A percentile compares a stretch with the other conserved stretches of the same genome.
phyloP scores from a whole-genome alignment of 2,888 invertebrate species.

The Blera fallax region DNA sequence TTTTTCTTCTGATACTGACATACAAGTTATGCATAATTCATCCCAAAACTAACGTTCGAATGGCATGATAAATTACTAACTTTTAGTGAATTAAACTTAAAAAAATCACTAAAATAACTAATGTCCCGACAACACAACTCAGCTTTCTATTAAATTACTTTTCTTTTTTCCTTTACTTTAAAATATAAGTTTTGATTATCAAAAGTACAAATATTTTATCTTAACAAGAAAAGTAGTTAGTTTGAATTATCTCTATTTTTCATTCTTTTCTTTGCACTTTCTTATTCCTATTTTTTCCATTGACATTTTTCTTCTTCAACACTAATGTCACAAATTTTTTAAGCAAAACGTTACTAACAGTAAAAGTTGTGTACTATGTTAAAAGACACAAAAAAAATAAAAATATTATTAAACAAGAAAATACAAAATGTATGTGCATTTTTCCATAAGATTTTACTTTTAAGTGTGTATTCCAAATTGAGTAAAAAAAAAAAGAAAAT shows the following conservation, averaged over 20 bases:
- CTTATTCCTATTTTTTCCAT: conserved; percentile 79
- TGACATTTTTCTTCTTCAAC: conserved; percentile 36
- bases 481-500: conserved; percentile 6
- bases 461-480: conserved; percentile 54
- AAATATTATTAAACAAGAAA: conserved; percentile 55
- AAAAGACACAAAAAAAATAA: conserved; percentile 17
- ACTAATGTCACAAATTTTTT: conserved; percentile 82
- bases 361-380: conserved; percentile 11
- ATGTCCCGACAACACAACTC: conserved; percentile 63
- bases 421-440: conserved; percentile 72
- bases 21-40: conserved; percentile 48
- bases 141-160: conserved; percentile 14
- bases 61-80: conserved; percentile 44
- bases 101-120: conserved; percentile 27
- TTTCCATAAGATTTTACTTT: conserved; percentile 48
- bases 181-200: background rate
- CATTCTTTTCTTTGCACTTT: conserved; percentile 34
- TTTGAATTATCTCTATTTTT: conserved; percentile 22
- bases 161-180: background rate
- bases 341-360: conserved; percentile 36
- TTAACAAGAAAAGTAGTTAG: conserved; percentile 24
- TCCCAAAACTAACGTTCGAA: conserved; percentile 13
- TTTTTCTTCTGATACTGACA: conserved; percentile 1
- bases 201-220: background rate
- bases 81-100: conserved; percentile 31